Conservation (phyloP, 2,113 vertebrate genomes). For the Todiramphus chloris region DNA sequence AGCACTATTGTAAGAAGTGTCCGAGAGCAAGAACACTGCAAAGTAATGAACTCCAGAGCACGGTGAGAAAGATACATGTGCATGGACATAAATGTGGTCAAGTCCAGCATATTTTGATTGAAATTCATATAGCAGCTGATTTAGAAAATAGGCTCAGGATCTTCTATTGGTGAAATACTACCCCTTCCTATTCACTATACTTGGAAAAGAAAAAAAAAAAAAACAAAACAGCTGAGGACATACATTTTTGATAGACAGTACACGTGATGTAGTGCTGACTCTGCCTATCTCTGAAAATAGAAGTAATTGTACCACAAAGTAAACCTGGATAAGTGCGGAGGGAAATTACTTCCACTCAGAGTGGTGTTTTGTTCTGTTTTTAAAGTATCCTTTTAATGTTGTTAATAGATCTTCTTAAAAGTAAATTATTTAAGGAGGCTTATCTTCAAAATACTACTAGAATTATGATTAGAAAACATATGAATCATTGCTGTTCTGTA, state of each 20-base stretch:
- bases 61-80: not conserved
- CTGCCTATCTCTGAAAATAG: not conserved
- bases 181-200: rapidly evolving
- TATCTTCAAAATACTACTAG: slow-evolving; percentile 45
- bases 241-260: not conserved
- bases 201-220: not conserved
- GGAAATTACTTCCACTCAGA: not conserved
- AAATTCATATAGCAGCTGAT: not conserved
- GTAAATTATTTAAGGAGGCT: slow-evolving; percentile 48
- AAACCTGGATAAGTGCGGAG: not conserved
- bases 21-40: not conserved
- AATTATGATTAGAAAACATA: slow-evolving; percentile 51
- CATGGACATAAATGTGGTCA: not conserved
- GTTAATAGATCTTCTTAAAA: slow-evolving; percentile 41
- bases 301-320: not conserved
- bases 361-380: slow-evolving; percentile 12
- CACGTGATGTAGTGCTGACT: not conserved
- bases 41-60: not conserved
- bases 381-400: slow-evolving; percentile 15
- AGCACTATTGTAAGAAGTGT: not conserved
- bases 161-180: not conserved
- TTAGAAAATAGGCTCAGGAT: not conserved
- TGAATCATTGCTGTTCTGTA: slow-evolving; percentile 30
- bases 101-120: not conserved
- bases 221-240: not conserved